Conservation (phyloP, 2,113 vertebrate genomes). For the Peromyscus californicus region DNA sequence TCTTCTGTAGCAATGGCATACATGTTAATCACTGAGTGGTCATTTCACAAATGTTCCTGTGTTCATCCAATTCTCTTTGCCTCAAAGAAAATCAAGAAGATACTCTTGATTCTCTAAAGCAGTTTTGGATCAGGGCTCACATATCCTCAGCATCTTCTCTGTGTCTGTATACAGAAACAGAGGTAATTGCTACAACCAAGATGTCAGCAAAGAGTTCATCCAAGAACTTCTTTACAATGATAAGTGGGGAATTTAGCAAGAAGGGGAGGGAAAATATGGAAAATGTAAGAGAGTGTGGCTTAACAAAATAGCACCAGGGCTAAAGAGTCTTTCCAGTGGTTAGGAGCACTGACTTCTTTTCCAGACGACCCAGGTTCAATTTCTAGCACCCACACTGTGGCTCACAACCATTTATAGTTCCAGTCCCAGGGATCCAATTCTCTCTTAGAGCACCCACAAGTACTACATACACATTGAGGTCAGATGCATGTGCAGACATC, state of each 20-base stretch:
- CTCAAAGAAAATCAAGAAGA: background rate
- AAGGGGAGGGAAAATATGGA: background rate
- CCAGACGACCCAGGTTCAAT: background rate
- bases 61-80: background rate
- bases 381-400: background rate
- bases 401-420: background rate
- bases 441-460: background rate
- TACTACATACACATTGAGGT: too few species aligned
- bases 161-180: background rate
- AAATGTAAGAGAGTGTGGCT: background rate
- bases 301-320: background rate
- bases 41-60: slow-evolving; percentile 7
- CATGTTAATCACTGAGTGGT: slow-evolving; percentile 3
- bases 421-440: background rate
- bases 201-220: background rate
- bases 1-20: background rate
- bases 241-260: background rate
- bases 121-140: background rate
- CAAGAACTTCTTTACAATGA: background rate
- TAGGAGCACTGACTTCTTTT: background rate
- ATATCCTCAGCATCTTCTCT: background rate
- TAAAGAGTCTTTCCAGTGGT: background rate
- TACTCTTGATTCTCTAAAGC: background rate
- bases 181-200: background rate
- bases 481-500: background rate